Conservation (phyloP, 2,797 vertebrate genomes). For the Psittacula derbiana region DNA sequence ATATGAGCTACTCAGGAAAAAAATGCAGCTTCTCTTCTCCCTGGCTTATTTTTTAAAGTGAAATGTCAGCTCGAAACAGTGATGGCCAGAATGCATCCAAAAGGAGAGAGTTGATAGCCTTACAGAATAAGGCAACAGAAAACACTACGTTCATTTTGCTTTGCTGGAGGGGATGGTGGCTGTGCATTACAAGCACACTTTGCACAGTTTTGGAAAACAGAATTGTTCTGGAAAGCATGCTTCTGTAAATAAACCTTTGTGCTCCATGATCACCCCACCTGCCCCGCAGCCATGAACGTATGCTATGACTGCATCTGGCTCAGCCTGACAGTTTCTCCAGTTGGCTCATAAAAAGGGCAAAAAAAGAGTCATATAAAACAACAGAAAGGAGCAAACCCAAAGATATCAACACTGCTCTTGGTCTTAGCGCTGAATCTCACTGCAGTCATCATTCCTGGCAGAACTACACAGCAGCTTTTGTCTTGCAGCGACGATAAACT, state of each 20-base stretch:
- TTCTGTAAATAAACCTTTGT: constrained; percentile 32
- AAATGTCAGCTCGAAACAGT: background rate
- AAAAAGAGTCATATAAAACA: background rate
- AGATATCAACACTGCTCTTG: background rate
- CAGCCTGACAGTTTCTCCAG: background rate
- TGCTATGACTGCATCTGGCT: background rate
- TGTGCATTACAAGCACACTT: background rate
- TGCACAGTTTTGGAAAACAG: background rate
- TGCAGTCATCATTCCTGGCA: background rate
- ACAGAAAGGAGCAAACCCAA: background rate
- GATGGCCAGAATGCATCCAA: background rate
- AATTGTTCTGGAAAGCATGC: background rate
- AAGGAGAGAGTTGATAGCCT: background rate
- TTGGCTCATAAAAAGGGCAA: background rate
- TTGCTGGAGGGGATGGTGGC: background rate
- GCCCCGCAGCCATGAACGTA: background rate
- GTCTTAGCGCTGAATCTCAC: background rate
- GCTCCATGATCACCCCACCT: background rate
- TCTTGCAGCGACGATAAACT: background rate
- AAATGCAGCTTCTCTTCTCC: background rate
- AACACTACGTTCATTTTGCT: background rate
- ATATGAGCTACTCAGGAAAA: background rate
- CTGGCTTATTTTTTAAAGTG: background rate
- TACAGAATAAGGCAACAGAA: background rate
- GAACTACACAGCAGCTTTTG: background rate